Evolutionary conservation across 2,888 invertebrate genomes (phyloP).

Genomic region (Halictus ligatus): DNA sequence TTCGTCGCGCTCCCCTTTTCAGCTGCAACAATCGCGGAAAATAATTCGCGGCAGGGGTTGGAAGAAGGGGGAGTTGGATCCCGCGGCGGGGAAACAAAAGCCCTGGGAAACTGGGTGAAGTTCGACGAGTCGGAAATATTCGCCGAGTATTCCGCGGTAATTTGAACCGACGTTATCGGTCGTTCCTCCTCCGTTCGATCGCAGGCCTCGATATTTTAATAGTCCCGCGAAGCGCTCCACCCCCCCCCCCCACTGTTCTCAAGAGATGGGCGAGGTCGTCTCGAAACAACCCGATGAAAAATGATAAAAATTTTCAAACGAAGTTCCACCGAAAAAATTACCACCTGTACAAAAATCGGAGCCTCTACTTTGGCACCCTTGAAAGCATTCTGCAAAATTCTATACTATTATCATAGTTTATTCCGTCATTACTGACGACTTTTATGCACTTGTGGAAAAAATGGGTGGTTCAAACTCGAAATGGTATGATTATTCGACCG

Average conservation of each 20-base stretch:
- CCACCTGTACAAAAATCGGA: too few species aligned
- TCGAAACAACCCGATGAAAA: neutral
- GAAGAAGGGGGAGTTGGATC: neutral
- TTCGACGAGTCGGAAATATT: slow-evolving; percentile 40
- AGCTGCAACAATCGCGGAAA: slow-evolving; percentile 42
- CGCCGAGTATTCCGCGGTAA: slow-evolving; percentile 34
- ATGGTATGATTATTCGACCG: too few species aligned
- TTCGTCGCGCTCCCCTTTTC: slow-evolving; percentile 31
- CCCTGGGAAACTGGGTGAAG: slow-evolving; percentile 32
- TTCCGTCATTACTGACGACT: too few species aligned
- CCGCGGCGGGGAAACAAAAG: neutral
- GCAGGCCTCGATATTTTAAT: slow-evolving; percentile 33
- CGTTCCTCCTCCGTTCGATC: slow-evolving; percentile 10
- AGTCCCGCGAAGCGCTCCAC: neutral
- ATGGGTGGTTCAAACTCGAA: too few species aligned
- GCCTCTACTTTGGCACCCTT: too few species aligned
- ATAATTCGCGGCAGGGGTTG: neutral
- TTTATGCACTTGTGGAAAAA: too few species aligned
- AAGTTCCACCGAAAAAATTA: too few species aligned
- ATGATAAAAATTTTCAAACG: too few species aligned
- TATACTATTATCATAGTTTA: too few species aligned
- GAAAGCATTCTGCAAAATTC: too few species aligned
- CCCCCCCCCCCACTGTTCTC: too few species aligned
- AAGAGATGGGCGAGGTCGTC: neutral
- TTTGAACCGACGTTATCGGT: slow-evolving; percentile 47